Conservation (phyloP, 2,113 vertebrate species). For the Chitala chitala region DNA sequence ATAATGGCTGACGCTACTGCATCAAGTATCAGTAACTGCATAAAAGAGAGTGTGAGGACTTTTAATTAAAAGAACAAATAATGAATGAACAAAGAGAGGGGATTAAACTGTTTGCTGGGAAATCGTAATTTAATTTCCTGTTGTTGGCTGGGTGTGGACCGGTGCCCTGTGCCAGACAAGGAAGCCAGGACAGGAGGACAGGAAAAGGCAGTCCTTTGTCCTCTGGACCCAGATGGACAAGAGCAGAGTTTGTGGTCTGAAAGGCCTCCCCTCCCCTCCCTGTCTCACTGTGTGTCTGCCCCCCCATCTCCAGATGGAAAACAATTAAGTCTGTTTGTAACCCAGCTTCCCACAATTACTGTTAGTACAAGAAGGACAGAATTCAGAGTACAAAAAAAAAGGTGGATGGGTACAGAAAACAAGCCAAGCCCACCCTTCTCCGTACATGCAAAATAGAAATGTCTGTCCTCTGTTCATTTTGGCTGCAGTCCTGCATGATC, state of each 20-base stretch:
- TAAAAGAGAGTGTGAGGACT: slow-evolving; percentile 58
- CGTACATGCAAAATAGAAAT: no score
- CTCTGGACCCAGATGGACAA: neutral
- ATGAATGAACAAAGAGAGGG: slow-evolving; percentile 59
- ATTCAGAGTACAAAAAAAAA: no score
- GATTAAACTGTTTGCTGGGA: slow-evolving; percentile 64
- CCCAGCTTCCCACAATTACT: no score
- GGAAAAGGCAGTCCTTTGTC: neutral
- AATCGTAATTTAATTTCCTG: slow-evolving; percentile 52
- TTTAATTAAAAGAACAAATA: slow-evolving; percentile 70
- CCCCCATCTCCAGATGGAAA: no score
- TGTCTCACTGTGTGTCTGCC: no score
- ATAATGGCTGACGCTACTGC: slow-evolving; percentile 61
- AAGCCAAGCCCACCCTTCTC: no score
- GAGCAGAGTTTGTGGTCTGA: neutral
- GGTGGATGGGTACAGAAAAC: no score
- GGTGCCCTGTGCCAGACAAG: slow-evolving; percentile 47
- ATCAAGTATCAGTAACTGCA: slow-evolving; percentile 67
- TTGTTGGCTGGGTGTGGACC: slow-evolving; percentile 53
- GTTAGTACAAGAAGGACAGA: no score
- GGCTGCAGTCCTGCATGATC: no score
- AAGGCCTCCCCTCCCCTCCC: no score
- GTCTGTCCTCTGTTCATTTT: no score
- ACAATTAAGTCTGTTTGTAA: no score
- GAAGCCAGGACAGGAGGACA: neutral